Percentiles rank a stretch among this genome's conserved stretches.
Evolutionary conservation across 2,113 vertebrate genomes (phyloP).

Genomic region (Bagarius yarrelli): DNA sequence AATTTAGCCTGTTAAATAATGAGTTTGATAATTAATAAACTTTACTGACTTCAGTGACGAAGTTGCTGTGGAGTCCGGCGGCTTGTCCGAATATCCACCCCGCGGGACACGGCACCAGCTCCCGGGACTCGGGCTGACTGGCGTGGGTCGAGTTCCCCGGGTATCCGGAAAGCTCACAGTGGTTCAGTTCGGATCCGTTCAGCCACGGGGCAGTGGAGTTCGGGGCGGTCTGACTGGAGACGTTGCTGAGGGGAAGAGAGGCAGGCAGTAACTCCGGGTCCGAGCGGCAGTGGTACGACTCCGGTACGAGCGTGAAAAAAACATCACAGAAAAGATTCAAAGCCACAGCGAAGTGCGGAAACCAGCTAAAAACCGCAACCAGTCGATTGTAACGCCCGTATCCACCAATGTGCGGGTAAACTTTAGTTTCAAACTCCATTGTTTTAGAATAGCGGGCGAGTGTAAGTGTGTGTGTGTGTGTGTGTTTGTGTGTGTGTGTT

Average conservation of each 20-base stretch:
- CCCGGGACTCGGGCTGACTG: constrained; percentile 47
- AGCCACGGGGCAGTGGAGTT: constrained; percentile 71
- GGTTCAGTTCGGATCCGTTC: constrained; percentile 64
- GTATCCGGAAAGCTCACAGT: constrained; percentile 71
- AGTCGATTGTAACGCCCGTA: constrained; percentile 72
- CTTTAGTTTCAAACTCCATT: constrained; percentile 69
- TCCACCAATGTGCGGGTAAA: constrained; percentile 67
- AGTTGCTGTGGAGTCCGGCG: constrained; percentile 75
- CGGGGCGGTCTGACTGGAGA: constrained; percentile 63
- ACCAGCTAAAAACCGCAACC: constrained; percentile 71
- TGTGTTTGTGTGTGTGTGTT: not conserved
- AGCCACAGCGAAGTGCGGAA: constrained; percentile 74
- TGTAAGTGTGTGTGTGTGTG: not conserved
- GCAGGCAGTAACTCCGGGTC: constrained; percentile 72
- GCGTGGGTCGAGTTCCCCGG: constrained; percentile 57
- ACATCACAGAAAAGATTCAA: constrained; percentile 71
- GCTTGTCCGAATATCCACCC: constrained; percentile 73
- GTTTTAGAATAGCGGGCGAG: not conserved
- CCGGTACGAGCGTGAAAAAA: constrained; percentile 68
- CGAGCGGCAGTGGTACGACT: constrained; percentile 71
- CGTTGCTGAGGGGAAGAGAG: constrained; percentile 63
- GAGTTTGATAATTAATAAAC: not conserved
- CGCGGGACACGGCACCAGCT: constrained; percentile 68
- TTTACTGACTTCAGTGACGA: constrained; percentile 76
- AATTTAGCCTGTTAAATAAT: no score